Evolutionary conservation across 2,797 vertebrate species (phyloP).

Genomic region (Lacerta agilis): DNA sequence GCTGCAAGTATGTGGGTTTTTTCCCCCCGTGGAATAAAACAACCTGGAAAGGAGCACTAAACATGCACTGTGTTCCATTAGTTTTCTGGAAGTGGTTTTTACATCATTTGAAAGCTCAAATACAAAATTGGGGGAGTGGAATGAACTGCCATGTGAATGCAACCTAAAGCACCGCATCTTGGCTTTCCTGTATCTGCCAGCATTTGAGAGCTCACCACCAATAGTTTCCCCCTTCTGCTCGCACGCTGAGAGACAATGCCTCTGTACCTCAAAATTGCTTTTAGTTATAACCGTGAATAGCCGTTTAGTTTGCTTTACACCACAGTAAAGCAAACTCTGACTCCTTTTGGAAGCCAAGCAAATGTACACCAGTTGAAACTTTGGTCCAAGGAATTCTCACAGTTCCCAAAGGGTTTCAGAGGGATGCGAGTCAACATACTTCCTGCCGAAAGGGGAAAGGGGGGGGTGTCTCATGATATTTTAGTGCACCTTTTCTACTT

Average conservation of each 20-base stretch:
- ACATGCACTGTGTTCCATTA: too few relatives aligned
- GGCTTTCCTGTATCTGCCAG: neutral
- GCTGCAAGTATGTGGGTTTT: too few relatives aligned
- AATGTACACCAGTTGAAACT: neutral
- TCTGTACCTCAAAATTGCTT: too few relatives aligned
- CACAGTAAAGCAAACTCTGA: neutral
- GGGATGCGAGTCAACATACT: neutral
- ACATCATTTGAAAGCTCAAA: too few relatives aligned
- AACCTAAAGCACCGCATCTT: too few relatives aligned
- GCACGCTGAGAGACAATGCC: neutral
- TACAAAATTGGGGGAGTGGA: too few relatives aligned
- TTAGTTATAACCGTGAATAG: neutral
- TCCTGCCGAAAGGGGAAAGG: neutral
- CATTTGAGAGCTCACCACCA: neutral
- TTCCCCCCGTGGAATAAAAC: too few relatives aligned
- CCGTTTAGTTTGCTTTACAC: neutral
- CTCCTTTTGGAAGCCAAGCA: neutral
- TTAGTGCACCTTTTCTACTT: conserved; percentile 26
- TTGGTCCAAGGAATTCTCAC: neutral
- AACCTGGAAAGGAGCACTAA: too few relatives aligned
- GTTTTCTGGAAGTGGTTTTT: too few relatives aligned
- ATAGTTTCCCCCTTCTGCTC: too few relatives aligned
- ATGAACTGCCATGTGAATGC: too few relatives aligned
- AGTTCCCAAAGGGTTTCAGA: rapidly evolving
- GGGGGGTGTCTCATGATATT: neutral